A percentile compares a stretch with the other conserved stretches of the same genome.
Evolutionary conservation across 1,140 invertebrate genomes (phyloP).

Genomic region (Phenacoccus solenopsis): DNA sequence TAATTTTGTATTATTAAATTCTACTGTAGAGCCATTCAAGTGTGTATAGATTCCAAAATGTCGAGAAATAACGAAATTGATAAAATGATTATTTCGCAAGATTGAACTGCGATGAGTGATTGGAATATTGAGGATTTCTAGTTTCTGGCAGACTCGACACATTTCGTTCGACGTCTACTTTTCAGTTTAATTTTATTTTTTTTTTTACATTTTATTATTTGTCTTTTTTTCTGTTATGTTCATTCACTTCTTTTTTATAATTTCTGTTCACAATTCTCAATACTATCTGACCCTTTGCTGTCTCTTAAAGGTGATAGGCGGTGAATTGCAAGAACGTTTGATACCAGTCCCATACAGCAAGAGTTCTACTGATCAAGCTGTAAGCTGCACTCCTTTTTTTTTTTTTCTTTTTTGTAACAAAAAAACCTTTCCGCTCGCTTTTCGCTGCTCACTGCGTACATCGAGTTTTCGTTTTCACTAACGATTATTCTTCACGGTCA

Average conservation of each 20-base stretch:
- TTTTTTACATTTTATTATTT: too few relatives aligned
- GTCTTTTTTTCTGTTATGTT: conserved; percentile 7
- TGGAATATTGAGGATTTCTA: too few relatives aligned
- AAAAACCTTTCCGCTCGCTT: conserved; percentile 22
- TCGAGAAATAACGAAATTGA: too few relatives aligned
- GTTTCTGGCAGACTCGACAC: neutral
- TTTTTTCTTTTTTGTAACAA: too few relatives aligned
- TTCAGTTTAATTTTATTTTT: conserved; percentile 19
- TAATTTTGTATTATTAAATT: too few relatives aligned
- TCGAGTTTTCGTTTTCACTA: neutral
- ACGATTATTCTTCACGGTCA: neutral
- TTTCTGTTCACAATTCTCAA: conserved; percentile 6
- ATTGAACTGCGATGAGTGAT: too few relatives aligned
- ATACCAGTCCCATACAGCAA: conserved; percentile 98
- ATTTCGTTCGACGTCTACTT: neutral
- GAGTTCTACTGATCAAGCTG: conserved; percentile 98
- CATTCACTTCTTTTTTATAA: neutral
- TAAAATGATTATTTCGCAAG: too few relatives aligned
- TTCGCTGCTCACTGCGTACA: conserved; percentile 18
- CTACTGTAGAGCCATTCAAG: too few relatives aligned
- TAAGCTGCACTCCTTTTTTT: conserved; percentile 58
- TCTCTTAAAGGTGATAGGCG: conserved; percentile 78
- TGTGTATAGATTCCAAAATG: too few relatives aligned
- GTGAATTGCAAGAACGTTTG: conserved; percentile 97
- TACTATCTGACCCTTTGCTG: conserved; percentile 14